Conservation (phyloP, 2,888 invertebrate genomes). For the Stictocephala bisonia region DNA sequence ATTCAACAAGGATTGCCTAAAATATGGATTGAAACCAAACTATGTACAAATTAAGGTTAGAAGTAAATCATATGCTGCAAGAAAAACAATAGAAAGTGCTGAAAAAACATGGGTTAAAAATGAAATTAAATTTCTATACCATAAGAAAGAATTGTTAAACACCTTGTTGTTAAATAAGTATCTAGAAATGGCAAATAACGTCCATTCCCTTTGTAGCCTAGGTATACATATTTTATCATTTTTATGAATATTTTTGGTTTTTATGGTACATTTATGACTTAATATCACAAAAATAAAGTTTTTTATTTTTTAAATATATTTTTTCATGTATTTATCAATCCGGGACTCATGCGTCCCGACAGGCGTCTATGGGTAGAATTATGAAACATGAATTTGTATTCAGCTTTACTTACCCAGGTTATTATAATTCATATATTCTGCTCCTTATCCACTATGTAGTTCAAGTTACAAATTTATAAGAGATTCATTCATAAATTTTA, state of each 20-base stretch:
- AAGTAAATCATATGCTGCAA: too few relatives aligned
- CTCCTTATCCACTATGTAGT: not conserved
- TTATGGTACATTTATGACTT: slow-evolving; percentile 5
- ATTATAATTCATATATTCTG: not conserved
- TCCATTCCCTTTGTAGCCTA: not conserved
- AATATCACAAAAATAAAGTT: slow-evolving; percentile 8
- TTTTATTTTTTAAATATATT: not conserved
- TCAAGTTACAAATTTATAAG: not conserved
- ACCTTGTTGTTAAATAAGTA: too few relatives aligned
- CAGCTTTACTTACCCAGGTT: slow-evolving; percentile 10
- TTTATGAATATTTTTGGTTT: not conserved
- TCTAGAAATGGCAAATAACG: too few relatives aligned
- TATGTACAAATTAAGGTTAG: too few relatives aligned
- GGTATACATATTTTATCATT: not conserved
- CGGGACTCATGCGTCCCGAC: too few relatives aligned
- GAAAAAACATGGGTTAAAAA: too few relatives aligned
- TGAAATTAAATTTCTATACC: too few relatives aligned
- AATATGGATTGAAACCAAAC: too few relatives aligned
- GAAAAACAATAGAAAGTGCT: too few relatives aligned
- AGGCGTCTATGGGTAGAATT: not conserved
- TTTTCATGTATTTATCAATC: not conserved
- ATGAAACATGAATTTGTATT: slow-evolving; percentile 4
- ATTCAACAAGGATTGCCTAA: too few relatives aligned
- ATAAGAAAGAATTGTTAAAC: too few relatives aligned
- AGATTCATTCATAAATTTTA: not conserved